Percentiles rank a stretch among this genome's conserved stretches.
Conservation (phyloP, 2,888 invertebrate genomes). For the Drosophila rellima region DNA sequence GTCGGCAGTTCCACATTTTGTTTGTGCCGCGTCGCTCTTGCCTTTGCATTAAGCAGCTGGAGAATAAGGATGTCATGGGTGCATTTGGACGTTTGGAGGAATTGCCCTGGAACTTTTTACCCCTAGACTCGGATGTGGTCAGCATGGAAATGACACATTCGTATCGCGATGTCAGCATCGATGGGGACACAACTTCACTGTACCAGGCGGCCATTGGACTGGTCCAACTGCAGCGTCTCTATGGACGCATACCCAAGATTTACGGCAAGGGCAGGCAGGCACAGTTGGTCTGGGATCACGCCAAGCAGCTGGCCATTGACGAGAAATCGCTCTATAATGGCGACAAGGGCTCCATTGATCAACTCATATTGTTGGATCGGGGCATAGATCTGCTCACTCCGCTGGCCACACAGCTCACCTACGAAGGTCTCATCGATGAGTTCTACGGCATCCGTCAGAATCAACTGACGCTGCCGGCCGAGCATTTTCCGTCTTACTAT, state of each 20-base stretch:
- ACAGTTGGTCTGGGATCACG: conserved; percentile 94
- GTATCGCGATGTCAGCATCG: conserved; percentile 93
- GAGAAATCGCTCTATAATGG: conserved; percentile 86
- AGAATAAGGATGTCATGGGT: conserved; percentile 92
- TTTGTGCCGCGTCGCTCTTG: conserved; percentile 95
- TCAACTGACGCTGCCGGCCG: conserved; percentile 93
- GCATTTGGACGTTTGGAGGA: conserved; percentile 93
- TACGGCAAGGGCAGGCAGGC: conserved; percentile 96
- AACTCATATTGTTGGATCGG: conserved; percentile 95
- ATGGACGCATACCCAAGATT: conserved; percentile 95
- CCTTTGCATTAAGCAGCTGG: conserved; percentile 94
- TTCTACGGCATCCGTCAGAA: conserved; percentile 94
- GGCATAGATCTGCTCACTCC: conserved; percentile 96
- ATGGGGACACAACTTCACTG: conserved; percentile 95
- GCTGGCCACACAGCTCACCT: conserved; percentile 97
- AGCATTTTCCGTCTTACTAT: conserved; percentile 89
- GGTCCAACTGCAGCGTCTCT: conserved; percentile 93
- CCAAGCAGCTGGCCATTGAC: conserved; percentile 91
- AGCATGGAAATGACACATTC: conserved; percentile 95
- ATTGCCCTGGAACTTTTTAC: conserved; percentile 94
- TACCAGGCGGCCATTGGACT: conserved; percentile 95
- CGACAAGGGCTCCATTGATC: conserved; percentile 91
- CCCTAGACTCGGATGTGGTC: conserved; percentile 96
- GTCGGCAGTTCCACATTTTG: conserved; percentile 93
- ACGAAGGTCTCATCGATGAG: conserved; percentile 99